Conservation (phyloP, 2,888 invertebrate species). For the Oligia latruncula region DNA sequence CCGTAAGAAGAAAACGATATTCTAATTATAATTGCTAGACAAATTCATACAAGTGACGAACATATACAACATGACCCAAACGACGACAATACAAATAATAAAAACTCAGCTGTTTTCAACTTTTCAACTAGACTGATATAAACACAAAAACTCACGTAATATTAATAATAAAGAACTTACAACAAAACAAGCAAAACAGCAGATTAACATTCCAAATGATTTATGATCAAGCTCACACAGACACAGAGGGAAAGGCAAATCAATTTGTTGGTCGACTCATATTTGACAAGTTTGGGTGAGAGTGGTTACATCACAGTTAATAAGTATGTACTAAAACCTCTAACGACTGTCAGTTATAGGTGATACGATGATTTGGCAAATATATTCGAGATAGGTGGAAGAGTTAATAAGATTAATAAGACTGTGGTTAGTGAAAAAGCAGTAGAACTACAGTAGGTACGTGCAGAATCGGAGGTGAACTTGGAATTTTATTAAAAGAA, state of each 20-base stretch:
- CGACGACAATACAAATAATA: neutral
- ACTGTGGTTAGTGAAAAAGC: neutral
- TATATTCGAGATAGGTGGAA: conserved; percentile 11
- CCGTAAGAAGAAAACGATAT: neutral
- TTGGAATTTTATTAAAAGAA: neutral
- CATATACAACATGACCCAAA: neutral
- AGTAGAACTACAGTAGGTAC: neutral
- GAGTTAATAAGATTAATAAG: conserved; percentile 21
- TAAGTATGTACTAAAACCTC: conserved; percentile 24
- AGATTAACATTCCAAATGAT: conserved; percentile 41
- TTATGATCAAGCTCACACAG: conserved; percentile 25
- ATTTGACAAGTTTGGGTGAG: conserved; percentile 55
- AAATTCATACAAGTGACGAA: neutral
- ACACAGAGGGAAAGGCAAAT: conserved; percentile 54
- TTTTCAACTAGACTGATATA: neutral
- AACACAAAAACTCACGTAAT: conserved; percentile 17
- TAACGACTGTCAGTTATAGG: conserved; percentile 13
- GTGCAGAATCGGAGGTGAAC: too few species aligned
- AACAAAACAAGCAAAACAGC: conserved; percentile 26
- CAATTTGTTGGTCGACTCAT: conserved; percentile 43
- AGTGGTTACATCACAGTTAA: conserved; percentile 42
- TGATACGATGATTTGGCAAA: conserved; percentile 45
- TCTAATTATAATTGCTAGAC: neutral
- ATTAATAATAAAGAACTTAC: neutral
- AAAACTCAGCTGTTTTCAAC: neutral